A percentile compares a stretch with the other conserved stretches of the same genome.
Evolutionary conservation across 2,797 vertebrate genomes (phyloP).

Genomic region (Karalla daura): DNA sequence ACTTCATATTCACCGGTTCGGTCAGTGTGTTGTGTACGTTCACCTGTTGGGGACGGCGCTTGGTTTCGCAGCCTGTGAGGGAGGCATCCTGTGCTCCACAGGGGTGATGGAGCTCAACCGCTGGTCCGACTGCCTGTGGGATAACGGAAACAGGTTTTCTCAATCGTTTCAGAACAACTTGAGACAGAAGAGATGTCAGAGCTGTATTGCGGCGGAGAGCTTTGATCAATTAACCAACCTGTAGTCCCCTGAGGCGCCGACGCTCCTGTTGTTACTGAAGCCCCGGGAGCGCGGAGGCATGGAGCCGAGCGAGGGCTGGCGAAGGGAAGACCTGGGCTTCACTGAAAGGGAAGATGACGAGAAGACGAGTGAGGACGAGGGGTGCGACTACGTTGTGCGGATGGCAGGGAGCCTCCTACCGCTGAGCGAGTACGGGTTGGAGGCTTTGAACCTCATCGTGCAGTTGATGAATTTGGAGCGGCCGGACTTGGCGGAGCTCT

Average conservation of each 20-base stretch:
- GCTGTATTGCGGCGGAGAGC: no score
- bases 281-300: no score
- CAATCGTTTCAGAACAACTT: not conserved
- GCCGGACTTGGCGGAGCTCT: conserved; percentile 86
- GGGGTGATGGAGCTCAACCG: conserved; percentile 43
- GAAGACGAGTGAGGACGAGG: not conserved
- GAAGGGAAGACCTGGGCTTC: conserved; percentile 86
- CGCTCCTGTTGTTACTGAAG: conserved; percentile 50
- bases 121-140: conserved; percentile 51
- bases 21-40: conserved; percentile 8
- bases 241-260: conserved; percentile 63
- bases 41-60: conserved; percentile 44
- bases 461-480: conserved; percentile 85
- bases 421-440: conserved; percentile 81
- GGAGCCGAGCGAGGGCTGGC: conserved; percentile 83
- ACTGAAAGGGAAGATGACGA: conserved; percentile 69
- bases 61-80: conserved; percentile 18
- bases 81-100: conserved; percentile 62
- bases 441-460: conserved; percentile 88
- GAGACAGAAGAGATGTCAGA: not conserved
- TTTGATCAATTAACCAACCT: no score
- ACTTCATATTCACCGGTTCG: no score
- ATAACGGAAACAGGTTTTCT: not conserved
- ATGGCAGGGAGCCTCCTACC: conserved; percentile 85
- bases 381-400: no score